phyloP scores from a whole-genome alignment of 2,797 vertebrate species.

The Phoeniculus purpureus region DNA sequence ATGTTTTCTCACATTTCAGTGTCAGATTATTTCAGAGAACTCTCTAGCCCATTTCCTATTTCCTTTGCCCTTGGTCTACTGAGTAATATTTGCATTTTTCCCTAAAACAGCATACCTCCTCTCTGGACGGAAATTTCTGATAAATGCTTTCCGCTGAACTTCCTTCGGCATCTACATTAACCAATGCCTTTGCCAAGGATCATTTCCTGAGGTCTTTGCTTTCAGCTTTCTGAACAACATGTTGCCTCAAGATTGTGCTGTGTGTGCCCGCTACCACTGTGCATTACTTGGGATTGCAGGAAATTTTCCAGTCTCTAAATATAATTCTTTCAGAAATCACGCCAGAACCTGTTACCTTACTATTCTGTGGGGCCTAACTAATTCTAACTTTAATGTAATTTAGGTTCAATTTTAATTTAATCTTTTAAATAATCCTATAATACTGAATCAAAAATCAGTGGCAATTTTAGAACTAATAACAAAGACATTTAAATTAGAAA shows the following conservation, averaged over 20 bases:
- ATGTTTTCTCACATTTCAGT: constrained; percentile 56
- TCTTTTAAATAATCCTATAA: background rate
- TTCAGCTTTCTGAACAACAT: constrained; percentile 21
- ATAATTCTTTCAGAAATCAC: background rate
- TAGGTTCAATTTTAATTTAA: background rate
- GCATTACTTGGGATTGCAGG: background rate
- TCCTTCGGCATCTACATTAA: constrained; percentile 77
- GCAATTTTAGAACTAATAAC: background rate
- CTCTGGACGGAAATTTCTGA: constrained; percentile 83
- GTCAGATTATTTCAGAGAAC: constrained; percentile 58
- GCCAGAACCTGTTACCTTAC: background rate
- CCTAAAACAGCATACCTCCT: constrained; percentile 75
- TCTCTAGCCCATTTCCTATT: constrained; percentile 66
- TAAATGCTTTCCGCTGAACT: constrained; percentile 81
- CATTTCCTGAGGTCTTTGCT: constrained; percentile 83
- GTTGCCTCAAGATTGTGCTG: background rate
- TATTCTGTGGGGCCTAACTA: background rate
- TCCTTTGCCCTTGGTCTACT: constrained; percentile 73
- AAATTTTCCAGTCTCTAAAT: background rate
- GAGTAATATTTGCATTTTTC: constrained; percentile 80
- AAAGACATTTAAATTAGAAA: background rate
- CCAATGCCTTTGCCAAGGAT: constrained; percentile 74
- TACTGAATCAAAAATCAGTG: background rate
- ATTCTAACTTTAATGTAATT: background rate
- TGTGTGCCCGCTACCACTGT: background rate